Evolutionary conservation across 2,113 vertebrate species (phyloP), one percentile per base, ranked within the genome.

Genomic region (Paramisgurnus dabryanus): DNA sequence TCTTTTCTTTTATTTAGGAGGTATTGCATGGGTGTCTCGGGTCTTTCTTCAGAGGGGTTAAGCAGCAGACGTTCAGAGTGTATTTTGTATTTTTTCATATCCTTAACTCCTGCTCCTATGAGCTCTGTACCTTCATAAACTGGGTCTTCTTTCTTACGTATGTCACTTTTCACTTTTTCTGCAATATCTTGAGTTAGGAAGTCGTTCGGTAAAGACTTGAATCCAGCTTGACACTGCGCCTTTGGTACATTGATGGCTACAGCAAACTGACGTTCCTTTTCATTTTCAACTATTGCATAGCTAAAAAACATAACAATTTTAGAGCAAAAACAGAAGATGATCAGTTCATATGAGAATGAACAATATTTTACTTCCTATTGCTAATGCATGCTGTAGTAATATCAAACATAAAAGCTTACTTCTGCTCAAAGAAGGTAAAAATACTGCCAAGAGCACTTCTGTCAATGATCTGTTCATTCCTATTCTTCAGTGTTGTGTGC

Each of bases 191-290:
- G 18, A 27, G 2, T 69, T 22, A 27, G 67, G 41, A 67, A 67
- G 13, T 47, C 45, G 41, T 18, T 7, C 17, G 22, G n/a, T 40
- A n/a, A 7, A 45, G 66, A 43, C 3, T 1, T 7, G 34, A 71
- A 71, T 22, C 17, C 11, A 12, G 34, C 34, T 53, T 15, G 18
- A 50, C 68, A 71, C 22, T 71, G 68, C 47, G 5, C 22, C 12
- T 27, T 55, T 0, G 68, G 68, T 10, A 71, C 68, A 6, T 71
- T 71, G 34, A 71, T 71, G 49, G 49, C 68, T 8, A 17, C 68
- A 7, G 45, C 68, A 55, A 27, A 53, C 43, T 70, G 68, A 2
- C 5, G 47, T 4, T 34, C 18, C 1, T 3, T 3, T 68, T 7
- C n/a, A 22, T 22, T 22, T 22, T 22, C 22, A 22, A 22, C 22